Conservation (phyloP, 2,888 invertebrate species). For the Oithona nana region DNA sequence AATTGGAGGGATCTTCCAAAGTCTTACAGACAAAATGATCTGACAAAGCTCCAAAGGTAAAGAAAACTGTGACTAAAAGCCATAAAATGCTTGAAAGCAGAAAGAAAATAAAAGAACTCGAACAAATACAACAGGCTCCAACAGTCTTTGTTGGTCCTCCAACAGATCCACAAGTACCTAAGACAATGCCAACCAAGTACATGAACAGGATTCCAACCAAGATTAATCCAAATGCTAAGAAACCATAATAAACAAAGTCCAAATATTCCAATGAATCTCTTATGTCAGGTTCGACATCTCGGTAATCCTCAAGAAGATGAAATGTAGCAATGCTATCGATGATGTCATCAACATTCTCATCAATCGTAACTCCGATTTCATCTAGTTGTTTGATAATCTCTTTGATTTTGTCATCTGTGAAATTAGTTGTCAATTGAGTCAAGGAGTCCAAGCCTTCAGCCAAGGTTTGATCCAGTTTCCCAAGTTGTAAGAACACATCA, state of each 20-base stretch:
- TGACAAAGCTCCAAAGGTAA: neutral
- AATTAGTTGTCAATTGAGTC: neutral
- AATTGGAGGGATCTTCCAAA: neutral
- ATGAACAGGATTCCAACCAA: neutral
- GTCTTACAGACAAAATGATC: neutral
- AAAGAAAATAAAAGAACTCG: neutral
- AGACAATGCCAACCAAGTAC: neutral
- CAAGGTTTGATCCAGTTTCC: neutral
- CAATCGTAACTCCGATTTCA: neutral
- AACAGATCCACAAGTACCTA: neutral
- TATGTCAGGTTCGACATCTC: neutral
- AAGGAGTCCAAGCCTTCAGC: neutral
- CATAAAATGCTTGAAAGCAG: neutral
- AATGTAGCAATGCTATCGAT: neutral
- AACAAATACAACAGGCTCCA: neutral
- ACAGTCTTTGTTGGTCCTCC: neutral
- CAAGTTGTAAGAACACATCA: neutral
- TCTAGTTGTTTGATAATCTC: neutral
- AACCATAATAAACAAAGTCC: neutral
- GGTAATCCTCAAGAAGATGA: too few relatives aligned
- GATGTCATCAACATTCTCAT: neutral
- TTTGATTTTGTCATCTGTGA: neutral
- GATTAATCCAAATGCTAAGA: neutral
- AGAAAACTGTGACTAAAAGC: neutral
- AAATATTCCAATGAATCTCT: neutral